These are phyloP conservation scores for Mactra quadrangularis DNA, from an alignment of 1,140 invertebrate species.

Conservation along the genomic window DNA sequence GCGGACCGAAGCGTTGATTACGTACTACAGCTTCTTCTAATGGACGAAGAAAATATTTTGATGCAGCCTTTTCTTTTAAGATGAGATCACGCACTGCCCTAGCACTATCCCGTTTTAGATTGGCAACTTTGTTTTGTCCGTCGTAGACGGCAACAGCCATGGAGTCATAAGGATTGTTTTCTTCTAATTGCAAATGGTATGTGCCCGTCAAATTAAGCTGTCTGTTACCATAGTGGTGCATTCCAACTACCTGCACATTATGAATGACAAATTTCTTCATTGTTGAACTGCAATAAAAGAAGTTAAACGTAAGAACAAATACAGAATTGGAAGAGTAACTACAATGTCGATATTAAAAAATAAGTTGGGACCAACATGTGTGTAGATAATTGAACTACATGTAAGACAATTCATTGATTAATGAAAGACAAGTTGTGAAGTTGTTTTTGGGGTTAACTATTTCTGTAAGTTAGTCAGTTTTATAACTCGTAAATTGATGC, in stretches of 20 bases:
- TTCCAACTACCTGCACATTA: slow-evolving; percentile 31
- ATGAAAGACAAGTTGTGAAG: too few relatives aligned
- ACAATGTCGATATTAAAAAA: neutral
- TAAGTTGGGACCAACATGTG: neutral
- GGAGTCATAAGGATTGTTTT: slow-evolving; percentile 13
- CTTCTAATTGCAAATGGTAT: slow-evolving; percentile 24
- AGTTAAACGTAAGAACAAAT: neutral
- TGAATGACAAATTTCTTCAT: slow-evolving; percentile 44
- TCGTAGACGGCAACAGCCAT: slow-evolving; percentile 42
- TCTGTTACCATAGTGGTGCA: slow-evolving; percentile 34
- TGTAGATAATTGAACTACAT: neutral
- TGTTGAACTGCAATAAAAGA: slow-evolving; percentile 28
- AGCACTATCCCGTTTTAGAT: slow-evolving; percentile 41
- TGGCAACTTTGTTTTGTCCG: slow-evolving; percentile 22
- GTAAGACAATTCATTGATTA: too few relatives aligned
- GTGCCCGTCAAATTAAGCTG: slow-evolving; percentile 5
- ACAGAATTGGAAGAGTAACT: neutral
- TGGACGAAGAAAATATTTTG: slow-evolving; percentile 31
- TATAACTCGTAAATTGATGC: too few relatives aligned
- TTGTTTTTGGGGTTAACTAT: too few relatives aligned
- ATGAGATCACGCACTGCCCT: slow-evolving; percentile 34
- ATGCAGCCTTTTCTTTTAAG: slow-evolving; percentile 21
- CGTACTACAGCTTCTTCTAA: neutral
- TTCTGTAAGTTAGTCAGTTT: too few relatives aligned
- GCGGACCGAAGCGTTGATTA: slow-evolving; percentile 6